Conservation (phyloP, 2,888 invertebrate species). For the Rhimphoctona megacephalus region DNA sequence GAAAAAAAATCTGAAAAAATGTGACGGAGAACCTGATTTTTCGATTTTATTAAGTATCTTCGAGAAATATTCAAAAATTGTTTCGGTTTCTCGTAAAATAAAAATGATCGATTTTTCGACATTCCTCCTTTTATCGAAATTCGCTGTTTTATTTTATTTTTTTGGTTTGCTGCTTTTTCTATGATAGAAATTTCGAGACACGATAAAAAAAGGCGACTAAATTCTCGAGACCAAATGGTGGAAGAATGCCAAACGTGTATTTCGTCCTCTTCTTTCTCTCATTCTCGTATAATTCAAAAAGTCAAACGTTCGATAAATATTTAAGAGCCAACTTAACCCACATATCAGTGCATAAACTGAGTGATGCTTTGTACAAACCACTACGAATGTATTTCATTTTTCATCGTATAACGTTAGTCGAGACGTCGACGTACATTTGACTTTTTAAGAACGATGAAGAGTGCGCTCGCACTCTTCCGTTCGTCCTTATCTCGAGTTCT, state of each 20-base stretch:
- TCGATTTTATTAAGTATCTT: no score
- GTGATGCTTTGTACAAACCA: constrained; percentile 8
- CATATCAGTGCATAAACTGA: constrained; percentile 73
- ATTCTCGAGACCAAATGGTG: neutral
- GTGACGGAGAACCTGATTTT: no score
- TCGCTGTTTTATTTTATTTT: neutral
- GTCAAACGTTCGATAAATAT: constrained; percentile 73
- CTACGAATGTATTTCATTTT: constrained; percentile 19
- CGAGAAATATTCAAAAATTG: neutral
- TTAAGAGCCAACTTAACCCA: constrained; percentile 77
- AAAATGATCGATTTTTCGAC: neutral
- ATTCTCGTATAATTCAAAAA: constrained; percentile 27
- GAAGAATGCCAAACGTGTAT: neutral
- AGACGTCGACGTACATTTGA: constrained; percentile 38
- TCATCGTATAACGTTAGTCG: neutral
- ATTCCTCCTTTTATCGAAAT: neutral
- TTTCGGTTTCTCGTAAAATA: neutral
- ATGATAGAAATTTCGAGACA: neutral
- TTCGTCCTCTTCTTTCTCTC: neutral
- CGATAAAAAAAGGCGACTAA: neutral
- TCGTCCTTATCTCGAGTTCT: constrained; percentile 57
- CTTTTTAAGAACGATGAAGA: constrained; percentile 47
- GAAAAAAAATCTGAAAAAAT: no score
- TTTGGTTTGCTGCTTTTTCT: neutral
- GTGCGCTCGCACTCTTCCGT: constrained; percentile 23